These are phyloP conservation scores for Eristalis intricaria DNA, from an alignment of 2,888 invertebrate genomes.

Conservation along the genomic window DNA sequence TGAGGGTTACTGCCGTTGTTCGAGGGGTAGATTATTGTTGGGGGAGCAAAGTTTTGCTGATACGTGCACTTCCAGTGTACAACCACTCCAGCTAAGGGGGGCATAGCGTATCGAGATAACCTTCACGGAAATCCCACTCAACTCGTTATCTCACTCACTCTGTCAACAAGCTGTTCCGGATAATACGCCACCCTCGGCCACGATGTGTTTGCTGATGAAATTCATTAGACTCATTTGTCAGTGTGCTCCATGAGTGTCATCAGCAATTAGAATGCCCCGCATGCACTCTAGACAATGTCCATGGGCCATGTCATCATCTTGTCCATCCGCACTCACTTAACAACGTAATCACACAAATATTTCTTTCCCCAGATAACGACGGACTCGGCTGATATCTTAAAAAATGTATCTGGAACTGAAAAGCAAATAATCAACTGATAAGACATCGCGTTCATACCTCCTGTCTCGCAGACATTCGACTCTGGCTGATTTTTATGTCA, in stretches of 20 bases:
- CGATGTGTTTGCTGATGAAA: background rate
- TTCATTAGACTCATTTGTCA: background rate
- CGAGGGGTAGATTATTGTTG: slow-evolving; percentile 5
- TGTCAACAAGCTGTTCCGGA: background rate
- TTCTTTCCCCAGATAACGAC: background rate
- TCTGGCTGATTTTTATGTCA: background rate
- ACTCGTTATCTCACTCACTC: background rate
- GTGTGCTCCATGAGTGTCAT: background rate
- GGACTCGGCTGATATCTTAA: background rate
- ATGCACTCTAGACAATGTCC: background rate
- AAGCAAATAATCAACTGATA: background rate
- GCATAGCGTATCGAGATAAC: background rate
- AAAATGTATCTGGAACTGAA: background rate
- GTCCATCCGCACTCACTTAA: background rate
- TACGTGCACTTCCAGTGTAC: background rate
- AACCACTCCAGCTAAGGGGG: too few relatives aligned
- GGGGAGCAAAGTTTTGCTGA: slow-evolving; percentile 12
- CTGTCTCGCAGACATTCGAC: background rate
- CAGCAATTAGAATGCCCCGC: background rate
- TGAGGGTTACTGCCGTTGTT: slow-evolving; percentile 4
- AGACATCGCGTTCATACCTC: background rate
- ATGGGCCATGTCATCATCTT: background rate
- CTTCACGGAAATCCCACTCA: background rate
- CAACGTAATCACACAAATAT: background rate
- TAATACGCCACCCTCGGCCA: background rate